A percentile compares a stretch with the other conserved stretches of the same genome.
These are phyloP conservation scores for Psittacula derbiana DNA, from an alignment of 2,797 vertebrate genomes.

Conservation along the genomic window DNA sequence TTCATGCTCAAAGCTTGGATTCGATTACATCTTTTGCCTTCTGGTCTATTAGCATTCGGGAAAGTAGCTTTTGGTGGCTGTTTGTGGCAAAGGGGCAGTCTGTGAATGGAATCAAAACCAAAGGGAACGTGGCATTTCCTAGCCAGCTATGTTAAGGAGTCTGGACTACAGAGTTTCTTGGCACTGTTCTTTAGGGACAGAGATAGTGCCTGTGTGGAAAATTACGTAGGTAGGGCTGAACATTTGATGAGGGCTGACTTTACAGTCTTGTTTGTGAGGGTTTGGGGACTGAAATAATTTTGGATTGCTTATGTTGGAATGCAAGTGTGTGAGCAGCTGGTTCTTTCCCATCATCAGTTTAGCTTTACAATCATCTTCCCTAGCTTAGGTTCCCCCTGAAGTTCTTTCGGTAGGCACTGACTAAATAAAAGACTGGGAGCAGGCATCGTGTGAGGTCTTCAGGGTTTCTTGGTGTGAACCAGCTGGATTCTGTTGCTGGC, in stretches of 20 bases:
- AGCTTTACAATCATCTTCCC: neutral
- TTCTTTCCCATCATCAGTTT: neutral
- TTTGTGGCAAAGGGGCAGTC: neutral
- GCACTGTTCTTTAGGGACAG: neutral
- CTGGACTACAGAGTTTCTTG: neutral
- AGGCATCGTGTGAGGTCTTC: neutral
- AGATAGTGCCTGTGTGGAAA: neutral
- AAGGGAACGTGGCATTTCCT: neutral
- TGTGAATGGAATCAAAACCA: neutral
- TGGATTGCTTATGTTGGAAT: neutral
- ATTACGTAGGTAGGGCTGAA: conserved; percentile 2
- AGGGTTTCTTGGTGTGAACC: neutral
- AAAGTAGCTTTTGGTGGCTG: neutral
- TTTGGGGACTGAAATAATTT: neutral
- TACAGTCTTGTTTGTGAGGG: neutral
- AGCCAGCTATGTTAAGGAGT: neutral
- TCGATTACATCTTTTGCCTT: neutral
- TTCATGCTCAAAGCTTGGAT: neutral
- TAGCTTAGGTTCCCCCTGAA: conserved; percentile 6
- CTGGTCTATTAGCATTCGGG: neutral
- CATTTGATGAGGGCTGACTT: conserved; percentile 8
- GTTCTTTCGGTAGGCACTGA: neutral
- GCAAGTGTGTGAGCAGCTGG: neutral
- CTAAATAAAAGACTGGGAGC: neutral
- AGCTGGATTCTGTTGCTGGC: neutral